phyloP scores from a whole-genome alignment of 2,797 vertebrate species.

The Chelon auratus region DNA sequence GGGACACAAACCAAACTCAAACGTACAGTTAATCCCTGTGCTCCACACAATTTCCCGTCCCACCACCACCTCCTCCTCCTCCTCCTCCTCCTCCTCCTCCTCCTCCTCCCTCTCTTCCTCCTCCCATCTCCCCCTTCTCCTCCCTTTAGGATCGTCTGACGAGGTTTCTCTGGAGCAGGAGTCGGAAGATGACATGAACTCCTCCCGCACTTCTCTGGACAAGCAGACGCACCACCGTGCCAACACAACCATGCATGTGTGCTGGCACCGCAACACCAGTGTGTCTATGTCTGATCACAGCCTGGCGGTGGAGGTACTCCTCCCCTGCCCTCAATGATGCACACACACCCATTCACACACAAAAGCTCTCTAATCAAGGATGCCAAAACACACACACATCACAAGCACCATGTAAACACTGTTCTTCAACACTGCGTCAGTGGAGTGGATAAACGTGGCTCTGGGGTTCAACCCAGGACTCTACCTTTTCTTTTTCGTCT shows the following conservation, averaged over 20 bases:
- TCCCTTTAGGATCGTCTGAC: constrained; percentile 87
- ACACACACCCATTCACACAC: not conserved
- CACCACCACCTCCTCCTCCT: constrained; percentile 2
- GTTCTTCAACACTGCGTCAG: not conserved
- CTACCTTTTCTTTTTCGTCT: constrained; percentile 21
- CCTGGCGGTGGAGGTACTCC: constrained; percentile 92
- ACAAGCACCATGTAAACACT: not conserved
- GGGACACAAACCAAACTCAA: not conserved
- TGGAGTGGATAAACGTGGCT: not conserved
- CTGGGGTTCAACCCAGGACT: not conserved
- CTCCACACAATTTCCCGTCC: constrained; percentile 55
- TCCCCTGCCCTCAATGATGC: constrained; percentile 28
- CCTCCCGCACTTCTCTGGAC: constrained; percentile 88
- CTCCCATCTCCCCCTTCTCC: not conserved
- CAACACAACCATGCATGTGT: constrained; percentile 96
- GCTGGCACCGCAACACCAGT: constrained; percentile 97
- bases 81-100: constrained; percentile 1
- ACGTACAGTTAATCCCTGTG: constrained; percentile 50
- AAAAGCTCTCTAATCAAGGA: not conserved
- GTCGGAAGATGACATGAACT: constrained; percentile 90
- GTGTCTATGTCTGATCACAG: constrained; percentile 96
- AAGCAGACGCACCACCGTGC: constrained; percentile 91
- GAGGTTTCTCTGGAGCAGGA: constrained; percentile 92
- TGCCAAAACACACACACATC: not conserved
- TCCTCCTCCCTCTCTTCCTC: too few species aligned